Evolutionary conservation across 2,888 invertebrate genomes (phyloP).

Genomic region (Tachystola acroxantha): DNA sequence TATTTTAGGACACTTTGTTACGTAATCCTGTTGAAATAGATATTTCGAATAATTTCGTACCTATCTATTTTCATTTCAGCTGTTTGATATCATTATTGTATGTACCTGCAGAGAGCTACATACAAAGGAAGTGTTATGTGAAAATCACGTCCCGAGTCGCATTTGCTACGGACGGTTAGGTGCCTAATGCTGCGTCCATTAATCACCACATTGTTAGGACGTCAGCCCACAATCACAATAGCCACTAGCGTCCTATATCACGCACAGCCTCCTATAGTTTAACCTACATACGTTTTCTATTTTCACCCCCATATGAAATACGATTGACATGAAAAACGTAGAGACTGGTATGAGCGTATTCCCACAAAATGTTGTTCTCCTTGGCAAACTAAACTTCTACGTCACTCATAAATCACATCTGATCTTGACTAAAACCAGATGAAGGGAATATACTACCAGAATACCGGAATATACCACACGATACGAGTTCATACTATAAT

Average conservation of each 20-base stretch:
- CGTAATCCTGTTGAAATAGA: background rate
- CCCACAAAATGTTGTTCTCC: too few species aligned
- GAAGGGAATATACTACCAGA: too few species aligned
- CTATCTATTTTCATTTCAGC: background rate
- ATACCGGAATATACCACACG: too few species aligned
- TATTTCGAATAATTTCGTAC: background rate
- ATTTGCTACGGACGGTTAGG: slow-evolving; percentile 3
- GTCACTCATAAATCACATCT: too few species aligned
- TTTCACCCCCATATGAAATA: too few species aligned
- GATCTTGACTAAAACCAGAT: too few species aligned
- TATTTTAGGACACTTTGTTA: too few species aligned
- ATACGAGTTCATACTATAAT: too few species aligned
- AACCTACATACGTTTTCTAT: background rate
- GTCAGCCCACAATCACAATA: slow-evolving; percentile 6
- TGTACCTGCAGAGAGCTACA: too few species aligned
- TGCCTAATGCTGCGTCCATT: slow-evolving; percentile 5
- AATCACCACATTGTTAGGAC: slow-evolving; percentile 13
- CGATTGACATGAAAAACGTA: too few species aligned
- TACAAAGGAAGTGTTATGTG: background rate
- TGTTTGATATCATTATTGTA: background rate
- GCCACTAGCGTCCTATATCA: background rate
- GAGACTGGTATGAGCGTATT: too few species aligned
- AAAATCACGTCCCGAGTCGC: background rate
- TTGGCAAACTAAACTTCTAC: too few species aligned
- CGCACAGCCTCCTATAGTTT: background rate